A percentile compares a stretch with the other conserved stretches of the same genome.
These are phyloP conservation scores for Boulengerochromis microlepis DNA, from an alignment of 2,113 vertebrate genomes.

Conservation along the genomic window DNA sequence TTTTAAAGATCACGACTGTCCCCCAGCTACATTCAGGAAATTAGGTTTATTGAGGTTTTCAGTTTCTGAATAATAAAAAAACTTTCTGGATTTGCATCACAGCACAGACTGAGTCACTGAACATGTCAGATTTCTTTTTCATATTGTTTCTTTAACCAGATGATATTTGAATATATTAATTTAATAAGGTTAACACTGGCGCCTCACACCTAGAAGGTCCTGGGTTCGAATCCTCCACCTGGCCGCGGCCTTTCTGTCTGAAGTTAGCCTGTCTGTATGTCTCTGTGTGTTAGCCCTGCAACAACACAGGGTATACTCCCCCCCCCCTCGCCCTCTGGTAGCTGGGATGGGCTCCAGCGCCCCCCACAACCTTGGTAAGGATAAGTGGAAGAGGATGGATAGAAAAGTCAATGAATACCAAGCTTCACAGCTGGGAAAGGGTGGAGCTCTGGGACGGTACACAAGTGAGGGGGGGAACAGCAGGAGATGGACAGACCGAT, in stretches of 20 bases:
- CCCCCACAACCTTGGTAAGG: background rate
- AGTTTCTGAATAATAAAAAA: background rate
- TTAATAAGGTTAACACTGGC: rapidly evolving
- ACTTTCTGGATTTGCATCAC: background rate
- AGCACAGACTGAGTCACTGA: background rate
- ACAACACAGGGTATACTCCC: background rate
- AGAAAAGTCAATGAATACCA: background rate
- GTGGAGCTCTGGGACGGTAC: background rate
- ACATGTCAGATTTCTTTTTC: background rate
- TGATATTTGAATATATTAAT: background rate
- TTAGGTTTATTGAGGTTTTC: background rate
- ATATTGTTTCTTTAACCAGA: background rate
- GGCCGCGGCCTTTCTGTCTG: rapidly evolving
- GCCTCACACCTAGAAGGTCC: background rate
- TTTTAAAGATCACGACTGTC: rapidly evolving
- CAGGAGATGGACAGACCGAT: rapidly evolving
- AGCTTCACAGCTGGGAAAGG: background rate
- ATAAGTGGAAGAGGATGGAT: background rate
- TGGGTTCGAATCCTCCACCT: rapidly evolving
- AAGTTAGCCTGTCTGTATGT: background rate
- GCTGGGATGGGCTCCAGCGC: background rate
- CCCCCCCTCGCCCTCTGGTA: rapidly evolving
- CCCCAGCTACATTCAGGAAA: background rate
- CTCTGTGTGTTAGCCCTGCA: rapidly evolving
- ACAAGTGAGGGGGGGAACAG: background rate